Base-by-base conservation (phyloP, 2,113 vertebrate species). In the Calyptommatus sinebrachiatus region DNA sequence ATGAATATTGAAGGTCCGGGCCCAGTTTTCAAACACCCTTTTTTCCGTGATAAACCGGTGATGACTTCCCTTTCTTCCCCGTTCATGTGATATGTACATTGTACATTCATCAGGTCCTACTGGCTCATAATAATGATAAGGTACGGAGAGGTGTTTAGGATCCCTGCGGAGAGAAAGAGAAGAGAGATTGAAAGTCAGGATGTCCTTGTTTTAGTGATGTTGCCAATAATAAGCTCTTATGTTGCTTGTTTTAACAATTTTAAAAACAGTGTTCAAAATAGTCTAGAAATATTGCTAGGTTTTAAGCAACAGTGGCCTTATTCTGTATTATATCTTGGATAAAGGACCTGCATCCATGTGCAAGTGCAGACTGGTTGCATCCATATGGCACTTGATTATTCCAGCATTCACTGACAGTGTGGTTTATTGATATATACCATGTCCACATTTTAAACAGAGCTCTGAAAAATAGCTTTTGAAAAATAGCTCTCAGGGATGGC, bases 11-110 rank as follows among this genome's bases (percentile, higher is more conserved):
- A 97, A 98, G 68, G 95, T 98, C 94, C 95, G 95, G 1, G 98
- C 98, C 98, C 98, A 99, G 85, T 94, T 96, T 89, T 98, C 96
- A 65, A 99, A 99, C 75, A 99, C 98, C 2, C 96, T 93, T 71
- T 99, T 99, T 95, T 99, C 98, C 0, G 98, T 99, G 94, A 99
- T 98, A 87, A 99, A 99, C 73, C 98, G 98, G 81, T 99, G 98
- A 62, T 99, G 98, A 85, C 98, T 99, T 80, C 98, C 98, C 71
- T 97, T 96, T 14, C 96, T 96, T 22, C 97, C 97, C 6, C 97
- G 96, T 94, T 99, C 98, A 0, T 99, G 98, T 21, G 97, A 98
- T 35, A 99, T 93, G 93, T 99, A 99, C 98, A 99, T 99, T 29
- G 96, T 97, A 83, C 98, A 99, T 86, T 99, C 98, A 1, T 99